Percentiles rank a stretch among this genome's conserved stretches.
phyloP scores from a whole-genome alignment of 1,140 invertebrate genomes.

The Acyrthosiphon pisum region DNA sequence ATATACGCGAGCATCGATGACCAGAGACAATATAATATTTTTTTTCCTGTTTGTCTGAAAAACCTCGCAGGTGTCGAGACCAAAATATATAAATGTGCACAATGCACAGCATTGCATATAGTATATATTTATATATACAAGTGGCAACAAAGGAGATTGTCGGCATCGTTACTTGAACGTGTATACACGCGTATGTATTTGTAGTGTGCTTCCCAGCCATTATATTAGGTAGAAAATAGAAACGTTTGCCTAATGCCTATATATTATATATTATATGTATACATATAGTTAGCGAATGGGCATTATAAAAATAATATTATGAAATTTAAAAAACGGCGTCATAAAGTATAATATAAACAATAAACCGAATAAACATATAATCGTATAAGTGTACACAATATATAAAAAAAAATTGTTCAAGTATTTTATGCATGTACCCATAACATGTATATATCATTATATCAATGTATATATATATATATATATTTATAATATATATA shows the following conservation, averaged over 20 bases:
- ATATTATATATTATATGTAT: neutral
- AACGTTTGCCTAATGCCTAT: neutral
- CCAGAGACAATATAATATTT: neutral
- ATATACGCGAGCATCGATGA: neutral
- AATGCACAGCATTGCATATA: neutral
- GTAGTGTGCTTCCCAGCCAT: neutral
- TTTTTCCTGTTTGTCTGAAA: neutral
- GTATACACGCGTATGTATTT: neutral
- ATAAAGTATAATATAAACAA: neutral
- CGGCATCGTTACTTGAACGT: neutral
- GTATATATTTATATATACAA: neutral
- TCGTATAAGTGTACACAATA: neutral
- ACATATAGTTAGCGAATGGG: neutral
- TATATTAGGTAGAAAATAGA: neutral
- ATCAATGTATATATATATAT: too few relatives aligned
- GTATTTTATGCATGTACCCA: neutral
- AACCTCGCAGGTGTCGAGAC: neutral
- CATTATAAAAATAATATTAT: neutral
- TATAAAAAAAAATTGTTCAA: neutral
- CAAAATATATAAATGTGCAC: conserved; percentile 11
- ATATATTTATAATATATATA: neutral
- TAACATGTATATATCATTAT: neutral
- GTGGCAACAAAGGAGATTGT: neutral
- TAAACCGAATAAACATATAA: neutral
- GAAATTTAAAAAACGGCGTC: neutral